phyloP scores from a whole-genome alignment of 2,888 invertebrate genomes.

The Neuroscelio doddi region DNA sequence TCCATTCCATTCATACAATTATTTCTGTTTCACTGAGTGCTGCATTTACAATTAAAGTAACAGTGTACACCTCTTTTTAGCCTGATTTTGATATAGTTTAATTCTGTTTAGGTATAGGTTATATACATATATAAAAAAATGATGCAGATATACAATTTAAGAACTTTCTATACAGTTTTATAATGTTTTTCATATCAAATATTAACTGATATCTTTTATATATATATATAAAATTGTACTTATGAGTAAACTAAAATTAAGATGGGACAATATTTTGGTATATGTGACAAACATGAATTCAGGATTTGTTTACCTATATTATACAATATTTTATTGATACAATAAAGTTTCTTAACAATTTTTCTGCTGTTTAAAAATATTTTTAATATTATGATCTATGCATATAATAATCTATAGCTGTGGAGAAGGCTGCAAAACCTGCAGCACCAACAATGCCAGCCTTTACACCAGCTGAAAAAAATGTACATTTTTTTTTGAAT shows the following conservation, averaged over 20 bases:
- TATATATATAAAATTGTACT: background rate
- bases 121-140: too few relatives aligned
- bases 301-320: conserved; percentile 22
- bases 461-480: conserved; percentile 88
- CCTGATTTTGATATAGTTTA: background rate
- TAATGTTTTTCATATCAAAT: background rate
- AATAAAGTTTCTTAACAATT: conserved; percentile 42
- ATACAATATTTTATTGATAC: conserved; percentile 40
- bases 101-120: too few relatives aligned
- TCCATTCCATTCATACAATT: background rate
- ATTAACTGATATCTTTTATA: too few relatives aligned
- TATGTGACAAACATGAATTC: conserved; percentile 8
- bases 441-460: conserved; percentile 95
- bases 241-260: background rate
- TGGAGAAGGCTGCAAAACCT: conserved; percentile 98
- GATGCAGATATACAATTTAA: background rate
- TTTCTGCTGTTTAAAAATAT: conserved; percentile 23
- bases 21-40: background rate
- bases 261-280: conserved; percentile 5
- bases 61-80: background rate
- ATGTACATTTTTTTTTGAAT: conserved; percentile 7
- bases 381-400: conserved; percentile 66
- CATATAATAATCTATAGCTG: conserved; percentile 97
- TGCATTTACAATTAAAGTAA: background rate
- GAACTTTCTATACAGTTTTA: background rate